Base-by-base conservation (phyloP, 1,140 invertebrate genomes). In the Drosophila asahinai region DNA sequence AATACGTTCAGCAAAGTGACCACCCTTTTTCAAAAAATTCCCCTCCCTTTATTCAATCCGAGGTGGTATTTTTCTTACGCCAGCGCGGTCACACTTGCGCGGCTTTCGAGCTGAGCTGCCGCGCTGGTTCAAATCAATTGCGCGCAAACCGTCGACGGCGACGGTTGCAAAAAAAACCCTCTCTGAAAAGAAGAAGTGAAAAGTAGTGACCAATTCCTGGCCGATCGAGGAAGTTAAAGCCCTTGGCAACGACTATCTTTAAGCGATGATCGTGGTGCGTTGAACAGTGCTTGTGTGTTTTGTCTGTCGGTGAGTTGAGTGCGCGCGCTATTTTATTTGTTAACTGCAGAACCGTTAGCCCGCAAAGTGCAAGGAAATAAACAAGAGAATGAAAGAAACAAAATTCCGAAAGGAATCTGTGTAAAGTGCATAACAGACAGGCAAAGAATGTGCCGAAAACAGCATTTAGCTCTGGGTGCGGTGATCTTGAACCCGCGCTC, bases 401-500 rank as follows among this genome's bases (percentile, higher is more conserved):
- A 60, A 62, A 58, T 64, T 65, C 72, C 52, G 22, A 62, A 84
- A 55, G 64, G 45, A 70, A 86, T 76, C 81, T 64, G 73, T 83
- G 72, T 80, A 72, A 81, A 87, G 64, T 84, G 77, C 73, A 77
- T 40, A 84, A 90, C 68, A 89, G 77, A 80, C 70, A 86, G 57
- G 57, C 74, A 43, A 55, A 75, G 80, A 86, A 84, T 78, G 84
- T 81, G 66, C 77, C 71, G 77, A 84, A 68, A 86, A 81, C 68
- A 71, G 81, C 73, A 81, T 79, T 90, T 86, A 55, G 51, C 74
- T 57, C 36, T 86, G 86, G 86, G 86, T 91, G 86, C 86, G 70
- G 42, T 82, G 86, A 90, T 90, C 86, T 89, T 89, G 86, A 89
- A 86, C 81, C 84, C 86, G 59, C 30, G 80, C 77, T 67, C 81